Base-by-base conservation (phyloP, 1,140 invertebrate genomes). In the Hyposmocoma kahamanoa region DNA sequence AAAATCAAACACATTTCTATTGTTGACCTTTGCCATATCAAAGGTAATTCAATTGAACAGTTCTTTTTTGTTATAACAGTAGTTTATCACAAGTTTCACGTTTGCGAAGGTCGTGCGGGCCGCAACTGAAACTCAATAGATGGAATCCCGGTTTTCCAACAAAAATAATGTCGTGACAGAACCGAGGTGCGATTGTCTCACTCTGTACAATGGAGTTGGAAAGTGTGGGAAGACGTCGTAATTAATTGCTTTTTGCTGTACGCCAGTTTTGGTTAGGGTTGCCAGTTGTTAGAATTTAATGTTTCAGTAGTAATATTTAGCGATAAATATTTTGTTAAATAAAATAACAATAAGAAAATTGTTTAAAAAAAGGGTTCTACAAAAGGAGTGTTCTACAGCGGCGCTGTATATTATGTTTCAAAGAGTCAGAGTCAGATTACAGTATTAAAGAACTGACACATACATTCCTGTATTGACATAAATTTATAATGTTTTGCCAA, bases 161-260 rank as follows among this genome's bases (percentile, higher is more conserved):
- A 47, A 59, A 61, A 65, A 59, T 59, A 61, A 61, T 56, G 53
- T 66, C 65, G 65, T 70, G 69, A 72, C 53, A 18, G 57, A 24
- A 34, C 46, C 21, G 51, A 24, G 47, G 70, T 75, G 61, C 58
- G 47, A 73, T 75, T 75, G 73, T 75, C 65, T 75, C 67, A 50
- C 66, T 71, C 58, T 39, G n/a, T 39, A 77, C 73, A 77, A 77
- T 75, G 50, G 62, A 54, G 64, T 63, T 79, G 62, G 76, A 80
- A 80, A 80, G 76, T 80, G 69, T 80, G 76, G 68, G 76, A 80
- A 80, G 58, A 59, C 48, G 41, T 54, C 47, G 44, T 70, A 71
- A 72, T 73, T 79, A 71, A 79, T 75, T 76, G 75, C 76, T 71
- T 30, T 30, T 30, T 30, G 10, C 10, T 30, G 10, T 30, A 30